Percentiles rank a stretch among this genome's conserved stretches.
Evolutionary conservation across 1,140 invertebrate species (phyloP).

Genomic region (Drosophila pectinifera): DNA sequence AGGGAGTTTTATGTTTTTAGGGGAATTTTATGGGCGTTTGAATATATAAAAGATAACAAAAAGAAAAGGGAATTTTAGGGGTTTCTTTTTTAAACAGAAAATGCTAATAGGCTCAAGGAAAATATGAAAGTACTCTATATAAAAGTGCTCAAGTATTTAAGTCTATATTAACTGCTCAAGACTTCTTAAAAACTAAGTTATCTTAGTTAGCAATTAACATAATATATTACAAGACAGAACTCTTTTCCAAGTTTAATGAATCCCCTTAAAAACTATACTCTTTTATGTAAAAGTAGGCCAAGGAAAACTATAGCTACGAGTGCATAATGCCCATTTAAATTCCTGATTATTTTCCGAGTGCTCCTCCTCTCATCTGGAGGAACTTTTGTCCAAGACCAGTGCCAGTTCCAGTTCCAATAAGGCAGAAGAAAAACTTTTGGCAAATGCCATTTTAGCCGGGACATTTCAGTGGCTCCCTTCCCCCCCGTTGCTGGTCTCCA

Average conservation of each 20-base stretch:
- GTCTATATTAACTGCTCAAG: too few species aligned
- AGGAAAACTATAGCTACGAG: too few species aligned
- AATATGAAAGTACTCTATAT: background rate
- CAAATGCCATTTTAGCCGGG: slow-evolving; percentile 32
- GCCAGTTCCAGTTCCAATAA: background rate
- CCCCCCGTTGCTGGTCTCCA: slow-evolving; percentile 12
- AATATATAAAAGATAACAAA: too few species aligned
- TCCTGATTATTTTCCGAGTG: slow-evolving; percentile 10
- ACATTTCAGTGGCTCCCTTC: background rate
- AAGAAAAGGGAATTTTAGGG: background rate
- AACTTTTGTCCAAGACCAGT: background rate
- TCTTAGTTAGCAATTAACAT: too few species aligned
- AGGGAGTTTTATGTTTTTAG: background rate
- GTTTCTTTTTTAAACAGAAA: background rate
- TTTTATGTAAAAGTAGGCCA: background rate
- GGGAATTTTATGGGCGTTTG: background rate
- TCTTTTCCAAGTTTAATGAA: background rate
- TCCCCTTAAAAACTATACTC: background rate
- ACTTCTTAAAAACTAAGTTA: too few species aligned
- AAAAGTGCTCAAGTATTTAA: background rate
- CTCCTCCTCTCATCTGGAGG: background rate
- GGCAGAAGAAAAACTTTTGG: slow-evolving; percentile 23
- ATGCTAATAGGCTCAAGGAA: background rate
- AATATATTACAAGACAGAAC: too few species aligned
- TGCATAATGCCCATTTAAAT: background rate